Evolutionary conservation across 2,797 vertebrate species (phyloP).

Genomic region (Valencia hispanica): DNA sequence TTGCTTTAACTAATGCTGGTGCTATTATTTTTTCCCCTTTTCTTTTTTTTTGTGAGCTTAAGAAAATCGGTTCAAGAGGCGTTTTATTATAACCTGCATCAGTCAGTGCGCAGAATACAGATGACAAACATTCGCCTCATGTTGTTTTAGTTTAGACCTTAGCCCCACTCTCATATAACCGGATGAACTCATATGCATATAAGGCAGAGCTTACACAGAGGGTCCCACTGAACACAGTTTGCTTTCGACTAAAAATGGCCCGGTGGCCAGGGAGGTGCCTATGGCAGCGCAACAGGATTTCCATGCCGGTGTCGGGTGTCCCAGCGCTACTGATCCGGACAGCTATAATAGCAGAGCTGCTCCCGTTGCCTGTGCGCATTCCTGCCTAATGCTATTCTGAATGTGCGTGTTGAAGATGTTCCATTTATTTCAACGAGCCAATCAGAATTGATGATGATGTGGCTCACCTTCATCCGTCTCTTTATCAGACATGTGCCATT

Average conservation of each 20-base stretch:
- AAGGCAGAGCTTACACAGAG: constrained; percentile 51
- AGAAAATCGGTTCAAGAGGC: not conserved
- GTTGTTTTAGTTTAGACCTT: constrained; percentile 20
- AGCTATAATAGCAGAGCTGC: constrained; percentile 50
- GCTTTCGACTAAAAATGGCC: constrained; percentile 74
- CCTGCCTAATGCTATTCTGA: constrained; percentile 63
- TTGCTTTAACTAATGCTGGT: not conserved
- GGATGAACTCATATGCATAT: constrained; percentile 58
- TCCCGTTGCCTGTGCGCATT: constrained; percentile 73
- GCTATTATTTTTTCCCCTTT: not conserved
- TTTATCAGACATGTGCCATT: not conserved
- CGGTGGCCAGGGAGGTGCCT: constrained; percentile 17
- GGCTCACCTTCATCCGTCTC: not conserved
- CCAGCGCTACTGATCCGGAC: constrained; percentile 44
- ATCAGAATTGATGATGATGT: constrained; percentile 10
- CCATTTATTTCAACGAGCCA: constrained; percentile 20
- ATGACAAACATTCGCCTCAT: constrained; percentile 5
- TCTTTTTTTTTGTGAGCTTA: not conserved
- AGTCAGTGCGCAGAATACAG: not conserved
- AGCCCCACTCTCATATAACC: constrained; percentile 32
- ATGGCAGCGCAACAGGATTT: constrained; percentile 50
- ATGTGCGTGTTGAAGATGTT: constrained; percentile 42
- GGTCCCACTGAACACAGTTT: constrained; percentile 28
- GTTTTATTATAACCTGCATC: not conserved
- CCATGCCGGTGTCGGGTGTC: constrained; percentile 67